phyloP scores from a whole-genome alignment of 2,888 invertebrate species.

The Ommatoiulus sabulosus region DNA sequence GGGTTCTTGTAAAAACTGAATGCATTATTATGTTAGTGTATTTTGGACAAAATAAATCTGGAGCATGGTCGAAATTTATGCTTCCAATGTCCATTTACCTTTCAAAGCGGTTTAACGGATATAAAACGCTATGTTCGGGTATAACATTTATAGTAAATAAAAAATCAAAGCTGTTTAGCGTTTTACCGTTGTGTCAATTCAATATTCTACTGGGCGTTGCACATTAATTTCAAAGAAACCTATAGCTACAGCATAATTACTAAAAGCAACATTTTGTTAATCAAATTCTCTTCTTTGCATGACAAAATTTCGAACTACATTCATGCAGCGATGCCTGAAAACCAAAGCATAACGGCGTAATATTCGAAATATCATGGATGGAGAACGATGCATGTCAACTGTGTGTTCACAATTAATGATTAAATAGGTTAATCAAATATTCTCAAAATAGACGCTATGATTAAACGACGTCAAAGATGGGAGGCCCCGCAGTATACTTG shows the following conservation, averaged over 20 bases:
- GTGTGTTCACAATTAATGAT: slow-evolving; percentile 17
- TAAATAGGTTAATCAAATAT: slow-evolving; percentile 17
- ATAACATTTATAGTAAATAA: neutral
- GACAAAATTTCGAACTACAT: neutral
- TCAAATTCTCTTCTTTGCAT: slow-evolving; percentile 21
- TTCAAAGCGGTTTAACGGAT: too few species aligned
- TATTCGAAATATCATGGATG: neutral
- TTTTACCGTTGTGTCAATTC: neutral
- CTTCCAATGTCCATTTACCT: too few species aligned
- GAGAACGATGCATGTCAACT: neutral
- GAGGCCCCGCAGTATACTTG: neutral
- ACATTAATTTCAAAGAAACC: neutral
- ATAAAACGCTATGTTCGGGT: too few species aligned
- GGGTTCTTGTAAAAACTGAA: neutral
- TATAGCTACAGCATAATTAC: neutral
- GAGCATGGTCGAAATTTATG: neutral
- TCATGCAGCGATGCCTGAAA: neutral
- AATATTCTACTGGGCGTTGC: neutral
- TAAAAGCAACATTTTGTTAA: slow-evolving; percentile 25
- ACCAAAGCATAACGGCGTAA: neutral
- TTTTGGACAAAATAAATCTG: neutral
- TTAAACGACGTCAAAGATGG: slow-evolving; percentile 31
- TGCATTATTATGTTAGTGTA: neutral
- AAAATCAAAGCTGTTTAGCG: neutral
- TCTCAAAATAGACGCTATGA: neutral